Evolutionary conservation across 2,113 vertebrate genomes (phyloP).

Genomic region (Formicarius rufipectus): DNA sequence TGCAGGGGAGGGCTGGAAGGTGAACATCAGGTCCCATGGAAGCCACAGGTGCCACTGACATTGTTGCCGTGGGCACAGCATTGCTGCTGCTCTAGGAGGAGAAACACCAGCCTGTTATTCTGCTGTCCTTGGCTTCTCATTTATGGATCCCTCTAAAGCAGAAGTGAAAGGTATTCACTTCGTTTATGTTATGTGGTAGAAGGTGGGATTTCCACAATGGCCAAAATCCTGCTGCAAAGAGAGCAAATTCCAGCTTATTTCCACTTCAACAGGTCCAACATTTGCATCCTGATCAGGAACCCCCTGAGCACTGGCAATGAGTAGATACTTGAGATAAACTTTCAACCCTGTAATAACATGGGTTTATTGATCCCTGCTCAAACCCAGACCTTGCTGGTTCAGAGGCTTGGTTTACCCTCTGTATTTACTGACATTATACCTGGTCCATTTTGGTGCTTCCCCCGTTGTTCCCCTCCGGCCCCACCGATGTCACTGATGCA

Average conservation of each 20-base stretch:
- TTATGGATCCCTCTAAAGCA: neutral
- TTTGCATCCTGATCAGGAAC: neutral
- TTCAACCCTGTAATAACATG: neutral
- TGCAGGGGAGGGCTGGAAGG: neutral
- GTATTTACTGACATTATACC: neutral
- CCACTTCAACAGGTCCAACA: neutral
- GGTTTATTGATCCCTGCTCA: neutral
- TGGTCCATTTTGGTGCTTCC: neutral
- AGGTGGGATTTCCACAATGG: neutral
- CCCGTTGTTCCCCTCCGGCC: neutral
- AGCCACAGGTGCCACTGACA: neutral
- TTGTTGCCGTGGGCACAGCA: constrained; percentile 5
- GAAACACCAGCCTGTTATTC: constrained; percentile 32
- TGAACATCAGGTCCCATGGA: neutral
- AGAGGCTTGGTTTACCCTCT: neutral
- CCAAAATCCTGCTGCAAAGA: neutral
- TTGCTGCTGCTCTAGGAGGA: neutral
- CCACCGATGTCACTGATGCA: neutral
- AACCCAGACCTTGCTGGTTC: neutral
- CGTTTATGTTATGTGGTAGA: neutral
- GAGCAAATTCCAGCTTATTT: constrained; percentile 2
- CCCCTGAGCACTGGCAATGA: neutral
- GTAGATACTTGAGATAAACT: neutral
- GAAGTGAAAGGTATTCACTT: constrained; percentile 6
- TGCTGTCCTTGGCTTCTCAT: neutral